Conservation (phyloP, 2,113 vertebrate species). For the Vulpes lagopus region DNA sequence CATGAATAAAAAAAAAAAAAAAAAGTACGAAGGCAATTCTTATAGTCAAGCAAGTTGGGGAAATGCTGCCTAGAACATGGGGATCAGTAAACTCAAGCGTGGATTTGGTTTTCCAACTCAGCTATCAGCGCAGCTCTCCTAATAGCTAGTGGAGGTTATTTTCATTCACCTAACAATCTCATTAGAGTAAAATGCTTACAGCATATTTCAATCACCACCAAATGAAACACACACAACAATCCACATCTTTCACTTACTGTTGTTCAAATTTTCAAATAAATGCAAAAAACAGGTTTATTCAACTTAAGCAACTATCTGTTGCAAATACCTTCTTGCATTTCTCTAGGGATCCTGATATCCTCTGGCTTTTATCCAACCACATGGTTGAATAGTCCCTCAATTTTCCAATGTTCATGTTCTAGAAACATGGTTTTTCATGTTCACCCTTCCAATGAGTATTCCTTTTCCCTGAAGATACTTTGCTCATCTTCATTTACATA, state of each 20-base stretch:
- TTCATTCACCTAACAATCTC: background rate
- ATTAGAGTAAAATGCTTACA: background rate
- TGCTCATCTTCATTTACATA: background rate
- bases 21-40: background rate
- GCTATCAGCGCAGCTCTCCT: background rate
- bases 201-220: background rate
- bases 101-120: conserved; percentile 19
- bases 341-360: background rate
- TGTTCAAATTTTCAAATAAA: conserved; percentile 22
- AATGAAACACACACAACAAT: background rate
- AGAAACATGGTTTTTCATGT: background rate
- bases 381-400: background rate
- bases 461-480: background rate
- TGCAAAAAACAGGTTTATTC: background rate
- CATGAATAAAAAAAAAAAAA: too few relatives aligned
- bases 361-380: conserved; percentile 7
- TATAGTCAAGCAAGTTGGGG: background rate
- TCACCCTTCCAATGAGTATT: background rate
- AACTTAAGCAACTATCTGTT: background rate
- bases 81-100: background rate
- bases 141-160: background rate
- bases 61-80: background rate
- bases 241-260: background rate
- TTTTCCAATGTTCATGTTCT: conserved; percentile 10
- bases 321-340: conserved; percentile 36